Percentiles rank a stretch among this genome's conserved stretches.
Conservation (phyloP, 2,888 invertebrate genomes). For the Eurois occulta region DNA sequence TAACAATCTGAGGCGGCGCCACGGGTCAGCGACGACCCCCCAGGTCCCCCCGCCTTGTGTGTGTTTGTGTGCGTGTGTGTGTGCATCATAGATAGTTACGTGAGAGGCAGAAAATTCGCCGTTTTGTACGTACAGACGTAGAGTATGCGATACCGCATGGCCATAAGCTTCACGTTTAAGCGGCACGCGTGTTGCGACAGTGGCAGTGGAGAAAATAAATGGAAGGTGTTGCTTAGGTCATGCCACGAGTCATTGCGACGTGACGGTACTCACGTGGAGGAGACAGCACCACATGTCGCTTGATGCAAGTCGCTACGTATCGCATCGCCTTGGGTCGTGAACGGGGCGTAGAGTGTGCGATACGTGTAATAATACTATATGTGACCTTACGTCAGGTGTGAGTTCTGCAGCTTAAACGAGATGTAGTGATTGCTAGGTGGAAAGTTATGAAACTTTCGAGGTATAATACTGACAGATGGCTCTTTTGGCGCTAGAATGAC, state of each 20-base stretch:
- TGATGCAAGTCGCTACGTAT: neutral
- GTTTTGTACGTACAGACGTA: conserved; percentile 68
- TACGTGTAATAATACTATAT: neutral
- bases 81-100: conserved; percentile 68
- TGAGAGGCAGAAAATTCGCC: conserved; percentile 78
- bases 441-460: neutral
- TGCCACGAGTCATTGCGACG: neutral
- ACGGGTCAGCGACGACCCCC: conserved; percentile 87
- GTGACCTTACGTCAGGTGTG: conserved; percentile 29
- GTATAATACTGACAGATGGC: neutral
- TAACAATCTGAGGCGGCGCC: conserved; percentile 90
- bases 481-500: neutral
- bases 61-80: conserved; percentile 65
- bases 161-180: neutral
- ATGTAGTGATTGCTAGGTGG: neutral
- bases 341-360: conserved; percentile 8
- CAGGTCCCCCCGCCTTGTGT: conserved; percentile 64
- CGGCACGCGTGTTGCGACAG: neutral
- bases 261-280: neutral
- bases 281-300: neutral
- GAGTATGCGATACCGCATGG: conserved; percentile 18
- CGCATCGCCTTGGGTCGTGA: neutral
- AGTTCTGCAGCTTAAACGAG: neutral
- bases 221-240: neutral
- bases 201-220: neutral